Conservation (phyloP, 1,140 invertebrate genomes). For the Wasmannia auropunctata region DNA sequence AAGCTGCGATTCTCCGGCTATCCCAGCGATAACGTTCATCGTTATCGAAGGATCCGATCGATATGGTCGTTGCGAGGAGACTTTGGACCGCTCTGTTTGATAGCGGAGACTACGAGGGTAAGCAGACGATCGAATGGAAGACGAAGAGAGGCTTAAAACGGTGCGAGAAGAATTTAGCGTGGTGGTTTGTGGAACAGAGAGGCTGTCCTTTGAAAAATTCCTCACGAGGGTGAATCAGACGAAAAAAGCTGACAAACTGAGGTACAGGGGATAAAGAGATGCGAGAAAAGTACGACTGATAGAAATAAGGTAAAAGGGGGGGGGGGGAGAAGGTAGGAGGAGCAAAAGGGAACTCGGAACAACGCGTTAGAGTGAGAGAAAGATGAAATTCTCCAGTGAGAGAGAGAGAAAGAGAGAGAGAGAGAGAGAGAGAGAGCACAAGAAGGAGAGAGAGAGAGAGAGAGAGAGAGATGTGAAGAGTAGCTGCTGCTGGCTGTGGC, state of each 20-base stretch:
- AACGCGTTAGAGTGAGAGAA: not conserved
- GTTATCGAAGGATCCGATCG: constrained; percentile 68
- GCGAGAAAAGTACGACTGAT: constrained; percentile 43
- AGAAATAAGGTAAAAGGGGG: constrained; percentile 47
- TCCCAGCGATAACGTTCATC: constrained; percentile 61
- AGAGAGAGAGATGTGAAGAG: constrained; percentile 74
- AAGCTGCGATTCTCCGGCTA: not conserved
- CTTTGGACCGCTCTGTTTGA: constrained; percentile 6
- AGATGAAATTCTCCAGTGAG: not conserved
- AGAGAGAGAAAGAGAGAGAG: not conserved
- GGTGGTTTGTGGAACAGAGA: constrained; percentile 11
- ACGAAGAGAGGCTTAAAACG: not conserved
- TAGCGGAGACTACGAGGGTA: not conserved
- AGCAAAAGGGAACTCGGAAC: not conserved
- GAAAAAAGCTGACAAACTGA: constrained; percentile 33
- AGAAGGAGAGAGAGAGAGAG: not conserved
- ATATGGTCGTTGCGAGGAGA: constrained; percentile 32
- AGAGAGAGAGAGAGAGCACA: not conserved
- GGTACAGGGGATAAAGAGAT: constrained; percentile 9
- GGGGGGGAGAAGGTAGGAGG: not conserved
- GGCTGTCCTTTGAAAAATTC: constrained; percentile 61
- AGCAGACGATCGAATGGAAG: not conserved
- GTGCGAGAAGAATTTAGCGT: constrained; percentile 54
- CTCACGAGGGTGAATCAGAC: not conserved
- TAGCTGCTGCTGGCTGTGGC: constrained; percentile 81